These are phyloP conservation scores for Drosophila insularis DNA, from an alignment of 1,140 invertebrate species.

Conservation along the genomic window DNA sequence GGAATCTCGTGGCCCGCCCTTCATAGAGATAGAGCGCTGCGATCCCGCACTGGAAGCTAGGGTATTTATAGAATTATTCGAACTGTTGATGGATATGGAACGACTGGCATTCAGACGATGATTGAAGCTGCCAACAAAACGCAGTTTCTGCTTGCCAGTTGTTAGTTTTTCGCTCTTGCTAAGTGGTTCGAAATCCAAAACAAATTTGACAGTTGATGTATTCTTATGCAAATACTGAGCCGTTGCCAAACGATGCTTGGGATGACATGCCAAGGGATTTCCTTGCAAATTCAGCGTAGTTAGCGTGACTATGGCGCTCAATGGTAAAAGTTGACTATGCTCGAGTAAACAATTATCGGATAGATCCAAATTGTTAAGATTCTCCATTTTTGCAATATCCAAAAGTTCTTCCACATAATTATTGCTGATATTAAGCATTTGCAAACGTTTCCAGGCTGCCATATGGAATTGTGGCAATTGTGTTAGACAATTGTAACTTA, in stretches of 20 bases:
- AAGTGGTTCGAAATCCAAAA: constrained; percentile 84
- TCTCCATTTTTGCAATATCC: constrained; percentile 83
- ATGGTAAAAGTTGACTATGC: constrained; percentile 84
- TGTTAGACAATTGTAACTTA: constrained; percentile 86
- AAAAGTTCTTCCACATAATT: constrained; percentile 84
- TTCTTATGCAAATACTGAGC: constrained; percentile 85
- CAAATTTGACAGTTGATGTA: constrained; percentile 84
- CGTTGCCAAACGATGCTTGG: constrained; percentile 84
- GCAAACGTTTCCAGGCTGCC: constrained; percentile 82
- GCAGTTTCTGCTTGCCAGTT: constrained; percentile 76
- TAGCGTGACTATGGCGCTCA: constrained; percentile 84
- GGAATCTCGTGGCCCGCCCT: constrained; percentile 35
- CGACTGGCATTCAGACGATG: constrained; percentile 42
- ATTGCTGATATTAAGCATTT: constrained; percentile 84
- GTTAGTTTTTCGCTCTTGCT: constrained; percentile 84
- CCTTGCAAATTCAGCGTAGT: constrained; percentile 84
- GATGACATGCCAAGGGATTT: constrained; percentile 86
- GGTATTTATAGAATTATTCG: constrained; percentile 51
- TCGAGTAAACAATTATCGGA: constrained; percentile 86
- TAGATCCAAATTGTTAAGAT: constrained; percentile 85
- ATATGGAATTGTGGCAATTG: constrained; percentile 84
- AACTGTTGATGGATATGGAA: constrained; percentile 58
- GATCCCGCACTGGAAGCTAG: constrained; percentile 73
- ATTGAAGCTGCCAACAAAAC: constrained; percentile 39
- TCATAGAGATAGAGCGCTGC: constrained; percentile 50